Base-by-base conservation (phyloP, 2,797 vertebrate genomes). In the Psittacula derbiana region DNA sequence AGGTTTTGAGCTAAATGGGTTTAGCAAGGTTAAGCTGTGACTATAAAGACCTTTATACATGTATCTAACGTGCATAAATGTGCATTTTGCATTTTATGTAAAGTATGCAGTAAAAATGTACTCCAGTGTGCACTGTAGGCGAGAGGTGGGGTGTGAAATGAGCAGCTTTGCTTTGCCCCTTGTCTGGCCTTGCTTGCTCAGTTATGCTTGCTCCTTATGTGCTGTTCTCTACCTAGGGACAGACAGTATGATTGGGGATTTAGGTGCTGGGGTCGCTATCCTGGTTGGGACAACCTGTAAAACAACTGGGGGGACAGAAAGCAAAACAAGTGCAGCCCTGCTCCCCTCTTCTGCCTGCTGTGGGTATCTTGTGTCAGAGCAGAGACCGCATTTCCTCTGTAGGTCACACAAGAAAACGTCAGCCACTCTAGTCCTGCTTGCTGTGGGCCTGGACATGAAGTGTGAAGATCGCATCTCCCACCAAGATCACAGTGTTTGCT, bases 191-290 rank as follows among this genome's bases (percentile, higher is more conserved):
- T 1, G 6, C 40, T 43, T 4, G 1, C 21, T 65, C 25, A 13
- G 2, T 43, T 4, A 0, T 1, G 12, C 46, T 55, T 69, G 49
- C 27, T 50, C 49, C 17, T 16, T 6, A 7, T 4, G 6, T 10
- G 16, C 21, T 31, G 43, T 31, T n/a, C 10, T 67, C 21, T 12
- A 13, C 17, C 3, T 4, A 2, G 25, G 49, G 33, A 31, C 17
- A 19, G 40, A 19, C 10, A 4, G 6, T 46, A 44, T 21, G 18
- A 11, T 6, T 4, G 25, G 4, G 8, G 15, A 30, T 57, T 33
- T 40, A 25, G n/a, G 10, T 69, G 36, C 50, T 57, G 73, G 41
- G 25, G 4, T 55, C 57, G 28, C n/a, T 46, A 4, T 44, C 53
- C 28, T n/a, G 66, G 15, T 2, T 3, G 9, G 11, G 1, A n/a